Evolutionary conservation across 2,797 vertebrate genomes (phyloP).

Genomic region (Sebastes trivittatus): DNA sequence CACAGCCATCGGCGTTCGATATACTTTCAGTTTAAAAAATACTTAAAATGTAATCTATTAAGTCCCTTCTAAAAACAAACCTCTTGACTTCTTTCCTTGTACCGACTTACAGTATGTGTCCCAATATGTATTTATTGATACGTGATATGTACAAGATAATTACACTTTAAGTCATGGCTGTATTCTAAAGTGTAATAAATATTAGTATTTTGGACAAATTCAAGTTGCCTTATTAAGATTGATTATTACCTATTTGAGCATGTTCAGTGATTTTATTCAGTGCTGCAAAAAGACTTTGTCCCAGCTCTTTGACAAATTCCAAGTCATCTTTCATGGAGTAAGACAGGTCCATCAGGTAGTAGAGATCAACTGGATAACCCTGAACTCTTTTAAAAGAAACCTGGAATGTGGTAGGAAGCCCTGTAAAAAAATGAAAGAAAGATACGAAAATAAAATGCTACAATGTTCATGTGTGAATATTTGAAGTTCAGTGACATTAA

Average conservation of each 20-base stretch:
- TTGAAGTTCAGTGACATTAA: neutral
- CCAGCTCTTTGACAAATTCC: conserved; percentile 89
- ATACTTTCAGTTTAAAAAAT: no score
- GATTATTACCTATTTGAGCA: conserved; percentile 87
- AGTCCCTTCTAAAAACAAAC: no score
- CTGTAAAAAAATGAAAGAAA: conserved; percentile 66
- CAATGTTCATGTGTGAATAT: neutral
- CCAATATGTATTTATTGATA: neutral
- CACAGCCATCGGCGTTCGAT: no score
- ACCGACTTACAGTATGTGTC: neutral
- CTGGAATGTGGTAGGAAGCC: conserved; percentile 75
- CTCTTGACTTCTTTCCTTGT: neutral
- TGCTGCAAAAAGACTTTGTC: conserved; percentile 83
- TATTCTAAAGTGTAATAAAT: neutral
- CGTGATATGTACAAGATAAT: neutral
- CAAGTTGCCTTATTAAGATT: neutral
- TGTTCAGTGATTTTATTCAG: conserved; percentile 84
- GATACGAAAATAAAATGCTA: neutral
- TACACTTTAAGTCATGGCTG: neutral
- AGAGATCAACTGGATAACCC: conserved; percentile 96
- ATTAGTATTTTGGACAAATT: neutral
- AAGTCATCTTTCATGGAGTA: conserved; percentile 96
- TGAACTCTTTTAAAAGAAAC: conserved; percentile 88
- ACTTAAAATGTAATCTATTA: no score
- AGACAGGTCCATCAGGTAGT: conserved; percentile 98